phyloP scores from a whole-genome alignment of 2,888 invertebrate genomes.

The Nomada flava region DNA sequence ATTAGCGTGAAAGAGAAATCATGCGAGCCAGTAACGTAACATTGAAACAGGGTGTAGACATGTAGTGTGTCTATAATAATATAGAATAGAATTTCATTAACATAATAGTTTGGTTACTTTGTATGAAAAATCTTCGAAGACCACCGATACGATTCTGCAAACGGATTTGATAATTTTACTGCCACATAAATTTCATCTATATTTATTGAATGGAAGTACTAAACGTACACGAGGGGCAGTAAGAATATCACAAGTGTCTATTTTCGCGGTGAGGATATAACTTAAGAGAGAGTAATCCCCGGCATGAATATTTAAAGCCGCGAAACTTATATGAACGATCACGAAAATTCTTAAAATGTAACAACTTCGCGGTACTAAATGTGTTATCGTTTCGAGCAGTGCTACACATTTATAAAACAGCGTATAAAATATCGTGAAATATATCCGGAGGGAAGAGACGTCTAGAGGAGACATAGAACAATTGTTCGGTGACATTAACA shows the following conservation, averaged over 20 bases:
- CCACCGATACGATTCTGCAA: neutral
- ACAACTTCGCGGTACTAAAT: neutral
- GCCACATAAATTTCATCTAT: neutral
- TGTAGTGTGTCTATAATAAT: neutral
- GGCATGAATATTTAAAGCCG: neutral
- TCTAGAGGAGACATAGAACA: neutral
- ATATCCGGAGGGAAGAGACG: neutral
- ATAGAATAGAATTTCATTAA: neutral
- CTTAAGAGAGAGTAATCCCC: neutral
- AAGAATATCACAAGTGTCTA: slow-evolving; percentile 7
- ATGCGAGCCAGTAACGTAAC: neutral
- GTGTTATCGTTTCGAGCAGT: too few relatives aligned
- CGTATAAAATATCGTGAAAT: neutral
- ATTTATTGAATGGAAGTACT: neutral
- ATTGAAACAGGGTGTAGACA: neutral
- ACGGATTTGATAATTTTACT: neutral
- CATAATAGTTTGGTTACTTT: too few relatives aligned
- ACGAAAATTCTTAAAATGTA: neutral
- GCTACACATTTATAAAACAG: neutral
- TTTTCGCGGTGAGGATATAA: slow-evolving; percentile 7
- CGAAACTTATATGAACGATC: neutral
- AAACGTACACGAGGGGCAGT: neutral
- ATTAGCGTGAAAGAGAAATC: slow-evolving; percentile 19
- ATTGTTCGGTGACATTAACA: too few relatives aligned
- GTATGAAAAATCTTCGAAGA: neutral